A percentile compares a stretch with the other conserved stretches of the same genome.
Conservation (phyloP, 2,888 invertebrate genomes). For the Dascillus cervinus region DNA sequence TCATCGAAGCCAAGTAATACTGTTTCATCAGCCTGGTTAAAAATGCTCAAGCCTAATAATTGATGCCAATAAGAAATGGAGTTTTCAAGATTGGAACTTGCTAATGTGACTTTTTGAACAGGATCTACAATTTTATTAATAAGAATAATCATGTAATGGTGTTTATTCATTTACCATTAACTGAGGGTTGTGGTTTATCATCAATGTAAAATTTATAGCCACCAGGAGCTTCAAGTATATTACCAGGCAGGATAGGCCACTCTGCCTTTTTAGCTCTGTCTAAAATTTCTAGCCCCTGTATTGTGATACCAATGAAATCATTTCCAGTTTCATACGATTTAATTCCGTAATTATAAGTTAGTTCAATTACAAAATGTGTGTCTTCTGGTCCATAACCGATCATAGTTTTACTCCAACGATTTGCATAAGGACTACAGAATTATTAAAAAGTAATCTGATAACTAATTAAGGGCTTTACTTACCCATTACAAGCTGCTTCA, state of each 20-base stretch:
- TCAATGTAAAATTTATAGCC: conserved; percentile 83
- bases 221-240: conserved; percentile 76
- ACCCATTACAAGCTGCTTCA: conserved; percentile 97
- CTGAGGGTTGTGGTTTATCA: conserved; percentile 59
- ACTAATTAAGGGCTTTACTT: conserved; percentile 27
- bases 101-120: conserved; percentile 69
- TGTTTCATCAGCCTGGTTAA: conserved; percentile 53
- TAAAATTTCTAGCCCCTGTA: conserved; percentile 70
- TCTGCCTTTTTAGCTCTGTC: conserved; percentile 61
- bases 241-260: conserved; percentile 63
- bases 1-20: conserved; percentile 63
- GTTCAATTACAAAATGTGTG: conserved; percentile 88
- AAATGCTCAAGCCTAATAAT: conserved; percentile 65
- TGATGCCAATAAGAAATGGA: conserved; percentile 82
- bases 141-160: conserved; percentile 4
- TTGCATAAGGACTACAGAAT: conserved; percentile 81
- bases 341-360: conserved; percentile 96
- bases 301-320: conserved; percentile 81
- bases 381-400: conserved; percentile 96
- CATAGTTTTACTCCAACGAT: conserved; percentile 99
- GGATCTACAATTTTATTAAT: conserved; percentile 54
- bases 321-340: conserved; percentile 82
- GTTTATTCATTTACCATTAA: conserved; percentile 62
- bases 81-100: conserved; percentile 65
- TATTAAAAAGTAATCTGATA: conserved; percentile 6